A percentile compares a stretch with the other conserved stretches of the same genome.
phyloP scores from a whole-genome alignment of 1,140 invertebrate species.

The Drosophila setifemur region DNA sequence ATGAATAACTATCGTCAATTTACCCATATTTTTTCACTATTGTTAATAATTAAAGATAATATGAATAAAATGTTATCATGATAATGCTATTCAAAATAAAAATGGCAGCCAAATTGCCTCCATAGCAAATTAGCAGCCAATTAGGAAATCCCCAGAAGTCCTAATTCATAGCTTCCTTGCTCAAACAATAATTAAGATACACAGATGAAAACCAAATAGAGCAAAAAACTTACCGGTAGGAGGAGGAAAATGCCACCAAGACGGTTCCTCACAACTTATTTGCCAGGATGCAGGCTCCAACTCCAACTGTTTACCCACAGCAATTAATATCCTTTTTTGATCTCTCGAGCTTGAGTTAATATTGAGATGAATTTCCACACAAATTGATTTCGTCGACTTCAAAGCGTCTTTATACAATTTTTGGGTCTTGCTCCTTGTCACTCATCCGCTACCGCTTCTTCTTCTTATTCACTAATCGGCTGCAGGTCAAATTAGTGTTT shows the following conservation, averaged over 20 bases:
- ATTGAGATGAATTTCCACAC: slow-evolving; percentile 41
- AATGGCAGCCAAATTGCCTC: not conserved
- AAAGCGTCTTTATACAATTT: slow-evolving; percentile 47
- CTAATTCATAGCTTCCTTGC: slow-evolving; percentile 11
- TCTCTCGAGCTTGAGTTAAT: slow-evolving; percentile 62
- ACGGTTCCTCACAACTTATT: slow-evolving; percentile 14
- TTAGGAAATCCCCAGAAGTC: not conserved
- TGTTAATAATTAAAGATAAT: too few relatives aligned
- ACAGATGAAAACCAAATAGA: slow-evolving; percentile 31
- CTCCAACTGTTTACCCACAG: slow-evolving; percentile 35
- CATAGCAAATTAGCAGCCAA: not conserved
- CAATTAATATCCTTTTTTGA: slow-evolving; percentile 69
- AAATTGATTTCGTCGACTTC: slow-evolving; percentile 34
- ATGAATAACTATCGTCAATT: too few relatives aligned
- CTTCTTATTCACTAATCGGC: slow-evolving; percentile 24
- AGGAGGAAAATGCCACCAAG: not conserved
- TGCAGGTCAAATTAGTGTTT: slow-evolving; percentile 53
- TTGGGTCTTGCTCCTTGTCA: not conserved
- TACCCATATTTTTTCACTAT: too few relatives aligned
- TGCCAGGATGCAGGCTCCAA: slow-evolving; percentile 16
- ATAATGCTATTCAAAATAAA: too few relatives aligned
- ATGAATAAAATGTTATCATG: too few relatives aligned
- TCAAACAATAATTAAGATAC: slow-evolving; percentile 35
- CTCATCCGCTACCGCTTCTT: not conserved
- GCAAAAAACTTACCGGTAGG: slow-evolving; percentile 7